Percentiles rank a stretch among this genome's conserved stretches.
Conservation (phyloP, 2,113 vertebrate species). For the Leucopsar rothschildi region DNA sequence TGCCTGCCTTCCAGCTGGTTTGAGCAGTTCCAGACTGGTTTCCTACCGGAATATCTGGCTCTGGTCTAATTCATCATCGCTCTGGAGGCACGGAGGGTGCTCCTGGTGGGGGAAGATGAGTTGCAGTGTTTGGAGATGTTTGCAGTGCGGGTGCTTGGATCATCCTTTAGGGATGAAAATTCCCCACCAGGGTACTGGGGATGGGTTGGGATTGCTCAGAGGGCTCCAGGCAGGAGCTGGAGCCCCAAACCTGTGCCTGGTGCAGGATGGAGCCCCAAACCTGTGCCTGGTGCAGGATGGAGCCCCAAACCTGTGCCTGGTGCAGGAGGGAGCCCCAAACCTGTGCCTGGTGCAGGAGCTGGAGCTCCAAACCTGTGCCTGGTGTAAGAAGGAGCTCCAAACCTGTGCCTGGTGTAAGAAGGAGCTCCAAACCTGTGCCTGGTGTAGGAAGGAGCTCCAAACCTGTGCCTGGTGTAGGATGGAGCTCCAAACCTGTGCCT, state of each 20-base stretch:
- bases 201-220: neutral
- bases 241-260: neutral
- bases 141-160: neutral
- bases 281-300: no score
- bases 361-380: no score
- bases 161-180: neutral
- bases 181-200: neutral
- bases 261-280: no score
- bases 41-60: accelerated
- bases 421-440: no score
- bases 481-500: no score
- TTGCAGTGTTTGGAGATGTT: neutral
- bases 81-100: neutral
- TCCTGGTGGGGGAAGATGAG: neutral
- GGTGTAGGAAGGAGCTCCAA: neutral
- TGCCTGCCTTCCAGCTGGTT: neutral
- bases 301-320: no score
- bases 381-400: neutral
- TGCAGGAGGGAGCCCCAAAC: neutral
- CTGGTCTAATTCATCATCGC: neutral
- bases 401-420: no score
- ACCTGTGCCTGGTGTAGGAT: no score
- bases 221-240: neutral
- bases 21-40: neutral
- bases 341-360: no score